Evolutionary conservation across 2,888 invertebrate genomes (phyloP), one percentile per base, ranked within the genome.

Genomic region (Agrotis ipsilon): DNA sequence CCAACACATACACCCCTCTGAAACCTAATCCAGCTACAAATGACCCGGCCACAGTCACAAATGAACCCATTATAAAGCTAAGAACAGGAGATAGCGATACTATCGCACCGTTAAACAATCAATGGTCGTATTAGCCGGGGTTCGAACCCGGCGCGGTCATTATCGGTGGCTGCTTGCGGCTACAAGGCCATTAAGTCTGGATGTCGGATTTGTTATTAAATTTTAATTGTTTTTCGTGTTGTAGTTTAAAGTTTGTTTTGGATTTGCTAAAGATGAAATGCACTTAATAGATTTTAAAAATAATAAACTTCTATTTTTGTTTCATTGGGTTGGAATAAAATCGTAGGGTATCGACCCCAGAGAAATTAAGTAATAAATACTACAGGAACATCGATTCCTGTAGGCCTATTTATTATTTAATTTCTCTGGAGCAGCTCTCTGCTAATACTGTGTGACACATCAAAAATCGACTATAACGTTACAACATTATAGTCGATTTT

Each of bases 91-190:
- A 77, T 78, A 78, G 79, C 67, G 77, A 78, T 85, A 74, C 57
- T 66, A 80, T 82, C 84, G 81, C 52, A 18, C 72, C 83, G 51
- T 83, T 82, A 71, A 80, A 78, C 81, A 78, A 82, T 85, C 77
- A 86, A 75, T 83, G 78, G 69, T 66, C 68, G 81, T 86, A 81
- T 85, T 82, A 85, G 77, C 69, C 76, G 67, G 73, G 85, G 86
- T 84, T 88, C 86, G 86, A 87, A 80, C 84, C 62, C 54, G 57
- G 54, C 27, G 76, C 79, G 78, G 84, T 85, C 86, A 87, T 88
- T 86, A 86, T 78, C 71, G 81, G 60, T 61, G 78, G 78, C 78
- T 80, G 82, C 75, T 76, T 80, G 86, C 64, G 76, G 73, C 75
- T 18, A 75, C 67, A 75, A 45, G 65, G 60, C 55, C 46, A 76